These are phyloP conservation scores for Philereme transversata DNA, from an alignment of 2,888 invertebrate genomes.

Conservation along the genomic window DNA sequence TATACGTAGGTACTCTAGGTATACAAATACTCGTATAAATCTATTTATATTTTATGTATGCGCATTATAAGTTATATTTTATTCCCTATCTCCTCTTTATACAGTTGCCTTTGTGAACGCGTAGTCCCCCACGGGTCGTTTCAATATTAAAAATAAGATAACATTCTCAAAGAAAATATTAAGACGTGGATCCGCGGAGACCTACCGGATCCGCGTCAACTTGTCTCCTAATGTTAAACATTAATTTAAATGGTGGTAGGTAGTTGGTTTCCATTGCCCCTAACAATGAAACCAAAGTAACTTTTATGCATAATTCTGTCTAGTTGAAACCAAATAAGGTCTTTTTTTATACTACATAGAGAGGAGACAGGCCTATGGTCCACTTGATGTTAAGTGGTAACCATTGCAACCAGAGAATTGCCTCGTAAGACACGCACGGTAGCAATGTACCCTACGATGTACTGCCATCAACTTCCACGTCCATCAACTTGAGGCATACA, in stretches of 20 bases:
- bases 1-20: too few species aligned
- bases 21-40: not conserved
- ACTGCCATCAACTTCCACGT: too few species aligned
- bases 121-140: slow-evolving; percentile 52
- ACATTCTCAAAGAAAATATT: slow-evolving; percentile 82
- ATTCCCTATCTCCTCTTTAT: slow-evolving; percentile 34
- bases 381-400: not conserved
- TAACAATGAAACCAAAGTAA: slow-evolving; percentile 1
- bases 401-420: too few species aligned
- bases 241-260: slow-evolving; percentile 65
- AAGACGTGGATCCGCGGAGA: slow-evolving; percentile 76
- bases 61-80: slow-evolving; percentile 57
- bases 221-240: slow-evolving; percentile 79
- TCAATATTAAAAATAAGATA: slow-evolving; percentile 80
- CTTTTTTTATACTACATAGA: too few species aligned
- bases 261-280: slow-evolving; percentile 58
- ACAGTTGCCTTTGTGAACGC: slow-evolving; percentile 69
- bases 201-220: slow-evolving; percentile 75
- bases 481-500: too few species aligned
- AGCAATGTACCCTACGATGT: too few species aligned
- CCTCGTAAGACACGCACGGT: too few species aligned
- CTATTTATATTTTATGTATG: slow-evolving; percentile 20
- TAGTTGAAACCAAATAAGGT: too few species aligned
- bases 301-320: too few species aligned
- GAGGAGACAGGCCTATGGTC: too few species aligned